Evolutionary conservation across 2,797 vertebrate species (phyloP), one percentile per base, ranked within the genome.

Genomic region (Sardinella longiceps): DNA sequence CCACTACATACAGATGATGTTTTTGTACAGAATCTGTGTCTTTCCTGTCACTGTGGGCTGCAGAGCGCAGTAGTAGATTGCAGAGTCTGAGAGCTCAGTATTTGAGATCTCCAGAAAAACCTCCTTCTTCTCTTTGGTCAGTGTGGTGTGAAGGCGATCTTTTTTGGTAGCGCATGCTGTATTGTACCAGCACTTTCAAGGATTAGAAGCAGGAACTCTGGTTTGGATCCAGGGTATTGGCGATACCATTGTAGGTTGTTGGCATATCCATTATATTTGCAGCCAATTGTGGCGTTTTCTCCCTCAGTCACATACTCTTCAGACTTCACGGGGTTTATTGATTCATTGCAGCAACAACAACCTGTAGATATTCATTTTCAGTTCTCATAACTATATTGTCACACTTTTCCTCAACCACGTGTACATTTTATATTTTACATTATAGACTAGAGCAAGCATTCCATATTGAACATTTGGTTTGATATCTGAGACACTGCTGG

Each of bases 11-110:
- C 50, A 18, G 50, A 53, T 53, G 14, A 20, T 14, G 7, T 58
- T 58, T 58, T 58, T 58, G 56, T 58, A 58, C 25, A 10, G n/a
- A 0, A 6, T n/a, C 23, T 58, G 23, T n/a, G 10, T 25, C 23
- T 33, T 66, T 66, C 25, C 46, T 50, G 18, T 84, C 45, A 81
- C 85, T 83, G 85, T 83, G 82, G 43, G 66, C 43, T 6, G n/a
- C 58, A 86, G 46, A 43, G 85, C 82, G 46, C 85, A 84, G 85
- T 83, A 82, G 48, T 81, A 82, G 1, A 84, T n/a, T 37, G 70
- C 84, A 80, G 80, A 81, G 82, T 85, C 84, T 82, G 66, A 70
- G 37, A 84, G 46, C 30, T 70, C 80, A 83, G 37, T 74, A 56
- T 56, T 81, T n/a, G 84, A 39, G 86, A 81, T 85, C 4, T 74